These are phyloP conservation scores for Chouioia cunea DNA, from an alignment of 2,888 invertebrate species.

Conservation along the genomic window DNA sequence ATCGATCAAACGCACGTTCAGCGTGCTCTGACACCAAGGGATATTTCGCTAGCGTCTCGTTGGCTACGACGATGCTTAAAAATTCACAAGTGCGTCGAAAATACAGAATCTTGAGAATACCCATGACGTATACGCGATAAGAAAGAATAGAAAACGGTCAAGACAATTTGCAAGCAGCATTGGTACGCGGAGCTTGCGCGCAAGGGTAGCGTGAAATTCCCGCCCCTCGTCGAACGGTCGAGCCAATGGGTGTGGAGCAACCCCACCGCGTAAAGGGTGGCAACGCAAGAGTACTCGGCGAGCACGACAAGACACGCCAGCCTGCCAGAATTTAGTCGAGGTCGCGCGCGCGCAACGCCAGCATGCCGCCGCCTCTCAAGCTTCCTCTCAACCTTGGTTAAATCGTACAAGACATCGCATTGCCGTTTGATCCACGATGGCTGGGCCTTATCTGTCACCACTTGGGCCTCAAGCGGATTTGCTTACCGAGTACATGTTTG, in stretches of 20 bases:
- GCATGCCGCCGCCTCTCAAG: conserved; percentile 1
- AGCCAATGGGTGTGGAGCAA: background rate
- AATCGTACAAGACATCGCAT: no score
- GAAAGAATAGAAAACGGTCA: background rate
- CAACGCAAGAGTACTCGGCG: background rate
- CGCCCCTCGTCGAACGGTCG: conserved; percentile 10
- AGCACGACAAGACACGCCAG: background rate
- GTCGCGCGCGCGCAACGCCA: background rate
- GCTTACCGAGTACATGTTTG: conserved; percentile 94
- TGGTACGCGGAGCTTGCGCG: background rate
- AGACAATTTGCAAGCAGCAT: background rate
- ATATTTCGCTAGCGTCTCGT: no score
- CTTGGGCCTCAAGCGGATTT: conserved; percentile 82
- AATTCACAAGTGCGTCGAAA: no score
- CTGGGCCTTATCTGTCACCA: conserved; percentile 88
- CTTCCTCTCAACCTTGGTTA: no score
- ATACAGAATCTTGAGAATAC: no score
- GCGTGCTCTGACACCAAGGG: no score
- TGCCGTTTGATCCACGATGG: conserved; percentile 74
- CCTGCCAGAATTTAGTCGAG: background rate
- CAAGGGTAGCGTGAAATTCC: conserved; percentile 5
- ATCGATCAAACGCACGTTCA: no score
- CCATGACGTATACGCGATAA: no score
- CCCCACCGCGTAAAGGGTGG: background rate
- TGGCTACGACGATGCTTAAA: no score